Conservation (phyloP, 2,888 invertebrate genomes). For the Cephonodes hylas region DNA sequence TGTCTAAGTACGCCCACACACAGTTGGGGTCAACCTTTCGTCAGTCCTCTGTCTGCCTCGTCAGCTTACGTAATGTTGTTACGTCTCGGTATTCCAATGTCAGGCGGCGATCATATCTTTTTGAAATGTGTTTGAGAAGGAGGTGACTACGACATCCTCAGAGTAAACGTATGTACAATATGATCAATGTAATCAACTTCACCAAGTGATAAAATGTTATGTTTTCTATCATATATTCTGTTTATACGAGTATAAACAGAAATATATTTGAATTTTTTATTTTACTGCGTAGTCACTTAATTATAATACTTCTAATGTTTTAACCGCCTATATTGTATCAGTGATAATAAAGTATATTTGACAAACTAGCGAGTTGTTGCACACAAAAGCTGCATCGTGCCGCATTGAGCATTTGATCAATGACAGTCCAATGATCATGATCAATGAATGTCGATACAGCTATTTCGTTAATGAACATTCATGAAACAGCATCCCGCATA, state of each 20-base stretch:
- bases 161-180: neutral
- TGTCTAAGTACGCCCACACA: slow-evolving; percentile 60
- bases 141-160: slow-evolving; percentile 8
- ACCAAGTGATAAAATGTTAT: neutral
- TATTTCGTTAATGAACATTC: slow-evolving; percentile 59
- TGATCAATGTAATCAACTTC: neutral
- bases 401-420: slow-evolving; percentile 41
- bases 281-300: too few relatives aligned
- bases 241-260: neutral
- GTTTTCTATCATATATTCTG: neutral
- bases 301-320: too few relatives aligned
- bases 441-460: slow-evolving; percentile 55
- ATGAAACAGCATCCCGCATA: slow-evolving; percentile 56
- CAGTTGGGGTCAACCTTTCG: slow-evolving; percentile 58
- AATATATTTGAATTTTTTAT: too few relatives aligned
- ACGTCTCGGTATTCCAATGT: slow-evolving; percentile 44
- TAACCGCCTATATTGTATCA: slow-evolving; percentile 46
- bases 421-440: slow-evolving; percentile 59
- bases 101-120: slow-evolving; percentile 42
- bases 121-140: slow-evolving; percentile 27
- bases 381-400: slow-evolving; percentile 4
- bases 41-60: slow-evolving; percentile 44
- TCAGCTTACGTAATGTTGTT: slow-evolving; percentile 44
- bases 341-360: slow-evolving; percentile 43
- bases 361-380: slow-evolving; percentile 23